These are phyloP conservation scores for Rutilus rutilus DNA, from an alignment of 2,113 vertebrate genomes.

Conservation along the genomic window DNA sequence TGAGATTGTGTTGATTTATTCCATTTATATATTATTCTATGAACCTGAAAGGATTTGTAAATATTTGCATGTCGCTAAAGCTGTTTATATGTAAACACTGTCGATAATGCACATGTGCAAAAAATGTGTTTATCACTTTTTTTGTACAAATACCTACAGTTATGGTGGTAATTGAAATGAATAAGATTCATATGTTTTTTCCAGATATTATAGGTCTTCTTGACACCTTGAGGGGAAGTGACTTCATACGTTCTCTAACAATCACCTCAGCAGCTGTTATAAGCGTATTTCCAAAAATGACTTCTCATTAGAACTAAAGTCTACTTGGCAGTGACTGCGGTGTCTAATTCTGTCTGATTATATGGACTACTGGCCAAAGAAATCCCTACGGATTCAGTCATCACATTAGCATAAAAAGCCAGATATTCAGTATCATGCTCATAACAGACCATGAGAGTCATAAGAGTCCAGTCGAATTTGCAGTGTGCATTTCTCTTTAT, in stretches of 20 bases:
- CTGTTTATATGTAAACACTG: neutral
- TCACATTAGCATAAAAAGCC: conserved; percentile 7
- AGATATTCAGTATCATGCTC: conserved; percentile 7
- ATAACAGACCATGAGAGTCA: neutral
- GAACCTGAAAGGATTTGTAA: neutral
- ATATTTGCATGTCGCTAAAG: neutral
- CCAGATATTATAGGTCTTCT: neutral
- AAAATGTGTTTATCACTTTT: neutral
- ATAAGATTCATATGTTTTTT: neutral
- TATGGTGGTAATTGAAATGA: neutral
- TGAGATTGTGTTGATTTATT: too few species aligned
- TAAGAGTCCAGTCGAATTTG: neutral
- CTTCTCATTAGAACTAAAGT: neutral
- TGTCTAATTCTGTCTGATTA: conserved; percentile 23
- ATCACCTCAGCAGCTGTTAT: neutral
- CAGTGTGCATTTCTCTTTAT: neutral
- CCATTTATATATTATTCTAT: neutral
- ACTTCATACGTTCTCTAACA: neutral
- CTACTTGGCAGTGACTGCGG: neutral
- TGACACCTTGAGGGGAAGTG: neutral
- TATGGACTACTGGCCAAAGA: conserved; percentile 32
- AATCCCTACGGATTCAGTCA: conserved; percentile 7
- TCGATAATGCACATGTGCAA: neutral
- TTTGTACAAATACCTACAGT: neutral
- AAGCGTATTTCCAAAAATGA: neutral